These are phyloP conservation scores for Xanthorhoe designata DNA, from an alignment of 2,888 invertebrate genomes.

Conservation along the genomic window DNA sequence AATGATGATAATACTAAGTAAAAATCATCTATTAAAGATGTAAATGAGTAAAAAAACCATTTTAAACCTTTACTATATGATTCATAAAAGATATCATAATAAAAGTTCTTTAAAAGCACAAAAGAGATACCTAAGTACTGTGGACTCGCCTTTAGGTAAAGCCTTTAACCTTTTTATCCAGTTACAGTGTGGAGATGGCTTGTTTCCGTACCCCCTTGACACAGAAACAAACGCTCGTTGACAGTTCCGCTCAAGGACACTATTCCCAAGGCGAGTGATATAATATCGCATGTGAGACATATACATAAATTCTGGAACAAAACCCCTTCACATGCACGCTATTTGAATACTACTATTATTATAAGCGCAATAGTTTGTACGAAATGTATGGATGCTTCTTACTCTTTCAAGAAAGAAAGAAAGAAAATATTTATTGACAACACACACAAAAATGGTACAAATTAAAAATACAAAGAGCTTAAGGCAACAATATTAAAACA, in stretches of 20 bases:
- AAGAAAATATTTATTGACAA: no score
- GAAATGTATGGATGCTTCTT: no score
- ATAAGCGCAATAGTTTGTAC: no score
- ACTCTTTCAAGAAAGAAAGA: no score
- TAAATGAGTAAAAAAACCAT: no score
- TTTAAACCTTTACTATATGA: no score
- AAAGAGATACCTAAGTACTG: background rate
- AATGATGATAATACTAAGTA: no score
- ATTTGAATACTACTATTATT: background rate
- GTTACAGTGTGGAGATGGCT: slow-evolving; percentile 48
- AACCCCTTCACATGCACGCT: background rate
- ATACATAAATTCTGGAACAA: background rate
- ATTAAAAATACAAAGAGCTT: no score
- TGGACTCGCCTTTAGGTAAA: background rate
- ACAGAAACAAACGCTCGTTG: slow-evolving; percentile 64
- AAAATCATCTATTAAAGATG: no score
- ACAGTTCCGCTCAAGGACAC: slow-evolving; percentile 43
- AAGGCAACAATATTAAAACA: no score
- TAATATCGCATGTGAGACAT: slow-evolving; percentile 6
- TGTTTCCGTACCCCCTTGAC: slow-evolving; percentile 60
- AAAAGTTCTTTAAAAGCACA: background rate
- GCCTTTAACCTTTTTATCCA: slow-evolving; percentile 41
- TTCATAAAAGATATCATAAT: no score
- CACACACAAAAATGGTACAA: no score
- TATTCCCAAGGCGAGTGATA: slow-evolving; percentile 50